Evolutionary conservation across 2,888 invertebrate species (phyloP), one percentile per base, ranked within the genome.

Genomic region (Amphipoea oculea): DNA sequence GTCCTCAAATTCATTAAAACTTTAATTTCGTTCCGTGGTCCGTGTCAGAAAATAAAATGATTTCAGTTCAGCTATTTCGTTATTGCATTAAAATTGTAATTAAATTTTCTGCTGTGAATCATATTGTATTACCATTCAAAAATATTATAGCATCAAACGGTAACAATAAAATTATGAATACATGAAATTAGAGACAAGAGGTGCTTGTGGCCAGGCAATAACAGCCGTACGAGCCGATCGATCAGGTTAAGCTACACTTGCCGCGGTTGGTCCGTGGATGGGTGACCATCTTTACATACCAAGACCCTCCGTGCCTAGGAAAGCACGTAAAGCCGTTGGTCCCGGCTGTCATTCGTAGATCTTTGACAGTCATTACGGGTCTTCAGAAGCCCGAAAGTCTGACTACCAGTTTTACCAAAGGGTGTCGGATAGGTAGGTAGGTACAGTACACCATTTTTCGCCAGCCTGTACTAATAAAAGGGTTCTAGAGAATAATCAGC

Each of bases 1-100:
- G 42, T 79, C 36, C 63, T 54, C 45, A 60, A 82, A 45, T 12
- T 12, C 17, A 81, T 74, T 51, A 42, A 67, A 60, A 62, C 9
- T 62, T 40, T n/a, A 7, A 74, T 67, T 82, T 12, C 2, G 62
- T 45, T 40, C 7, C 3, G 54, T 76, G 40, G 36, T 40, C 40
- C 40, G 51, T 29, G 9, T 4, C 17, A 20, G n/a, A 51, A 36
- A 45, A 51, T 36, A 62, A 65, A 81, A 42, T 29, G 51, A 54
- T 51, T 62, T 70, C 48, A 29, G 20, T 20, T 12, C 45, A 45
- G 60, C 51, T 54, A 20, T 60, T 62, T 57, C 14, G 17, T n/a
- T 45, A 54, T 45, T 17, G 5, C 12, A 40, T 57, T 40, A 6
- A 36, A 69, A 54, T 68, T 40, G 48, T 23, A 36, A 29, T 54